Conservation (phyloP, 2,888 invertebrate genomes). For the Mystacides longicornis region DNA sequence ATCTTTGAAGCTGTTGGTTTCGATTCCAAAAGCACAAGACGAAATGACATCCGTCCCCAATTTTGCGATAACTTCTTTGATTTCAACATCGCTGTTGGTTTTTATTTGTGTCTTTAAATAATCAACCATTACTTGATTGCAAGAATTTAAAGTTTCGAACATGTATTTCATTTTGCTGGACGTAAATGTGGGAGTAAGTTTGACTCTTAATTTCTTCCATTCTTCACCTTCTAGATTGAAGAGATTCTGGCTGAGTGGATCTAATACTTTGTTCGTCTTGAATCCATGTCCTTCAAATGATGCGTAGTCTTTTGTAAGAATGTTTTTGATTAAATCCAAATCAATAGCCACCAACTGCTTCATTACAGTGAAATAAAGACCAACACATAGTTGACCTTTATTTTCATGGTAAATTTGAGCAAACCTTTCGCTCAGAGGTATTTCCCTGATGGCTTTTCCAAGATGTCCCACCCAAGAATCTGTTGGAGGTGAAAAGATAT, state of each 20-base stretch:
- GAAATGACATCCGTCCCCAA: conserved; percentile 1
- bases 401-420: not conserved
- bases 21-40: conserved; percentile 2
- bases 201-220: conserved; percentile 33
- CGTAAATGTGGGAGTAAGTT: conserved; percentile 31
- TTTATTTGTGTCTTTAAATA: not conserved
- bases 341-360: conserved; percentile 10
- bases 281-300: conserved; percentile 17
- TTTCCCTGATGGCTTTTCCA: not conserved
- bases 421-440: conserved; percentile 1
- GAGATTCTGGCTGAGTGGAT: conserved; percentile 15
- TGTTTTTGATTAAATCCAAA: conserved; percentile 13
- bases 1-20: conserved; percentile 12
- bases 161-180: conserved; percentile 28
- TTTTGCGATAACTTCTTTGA: conserved; percentile 1
- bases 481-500: not conserved
- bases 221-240: conserved; percentile 27
- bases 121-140: conserved; percentile 20
- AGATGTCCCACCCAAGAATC: not conserved
- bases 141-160: conserved; percentile 27
- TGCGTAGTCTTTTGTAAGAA: conserved; percentile 13
- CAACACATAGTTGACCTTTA: not conserved
- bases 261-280: conserved; percentile 5
- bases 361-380: not conserved
- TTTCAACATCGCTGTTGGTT: not conserved